phyloP scores from a whole-genome alignment of 2,888 invertebrate genomes.

The Drosophila neutralis region DNA sequence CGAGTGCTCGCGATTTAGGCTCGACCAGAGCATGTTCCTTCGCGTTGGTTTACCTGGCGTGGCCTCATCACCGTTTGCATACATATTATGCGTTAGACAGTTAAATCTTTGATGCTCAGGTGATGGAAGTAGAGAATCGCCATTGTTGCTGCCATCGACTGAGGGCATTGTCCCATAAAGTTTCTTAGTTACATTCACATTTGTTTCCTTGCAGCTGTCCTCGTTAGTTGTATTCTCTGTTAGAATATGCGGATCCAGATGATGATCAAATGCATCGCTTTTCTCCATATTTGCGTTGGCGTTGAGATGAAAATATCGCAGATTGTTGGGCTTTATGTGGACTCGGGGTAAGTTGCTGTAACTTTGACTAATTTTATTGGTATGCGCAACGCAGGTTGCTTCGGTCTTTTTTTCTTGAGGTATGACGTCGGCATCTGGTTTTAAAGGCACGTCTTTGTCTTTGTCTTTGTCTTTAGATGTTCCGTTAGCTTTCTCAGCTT shows the following conservation, averaged over 20 bases:
- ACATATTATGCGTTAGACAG: constrained; percentile 25
- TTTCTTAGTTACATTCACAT: constrained; percentile 10
- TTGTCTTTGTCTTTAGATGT: constrained; percentile 26
- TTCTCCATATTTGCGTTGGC: constrained; percentile 23
- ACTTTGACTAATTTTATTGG: constrained; percentile 62
- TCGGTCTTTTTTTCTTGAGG: constrained; percentile 50
- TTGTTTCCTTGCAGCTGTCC: constrained; percentile 29
- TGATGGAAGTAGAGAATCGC: constrained; percentile 34
- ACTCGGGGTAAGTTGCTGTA: constrained; percentile 83
- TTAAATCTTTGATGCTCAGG: constrained; percentile 51
- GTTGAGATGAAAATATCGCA: constrained; percentile 47
- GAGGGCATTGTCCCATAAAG: constrained; percentile 16
- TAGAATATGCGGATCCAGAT: constrained; percentile 30
- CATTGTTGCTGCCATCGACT: constrained; percentile 20
- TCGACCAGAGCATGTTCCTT: constrained; percentile 81
- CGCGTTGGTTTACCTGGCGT: constrained; percentile 66
- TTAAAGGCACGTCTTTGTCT: constrained; percentile 42
- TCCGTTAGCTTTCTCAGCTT: constrained; percentile 2
- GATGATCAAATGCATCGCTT: constrained; percentile 31
- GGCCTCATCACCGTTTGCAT: constrained; percentile 49
- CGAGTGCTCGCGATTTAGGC: constrained; percentile 74
- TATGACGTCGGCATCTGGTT: constrained; percentile 35
- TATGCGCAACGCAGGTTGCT: constrained; percentile 33
- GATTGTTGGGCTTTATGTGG: constrained; percentile 66
- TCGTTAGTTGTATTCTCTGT: constrained; percentile 12